Evolutionary conservation across 2,888 invertebrate genomes (phyloP).

Genomic region (Onchidella celtica): DNA sequence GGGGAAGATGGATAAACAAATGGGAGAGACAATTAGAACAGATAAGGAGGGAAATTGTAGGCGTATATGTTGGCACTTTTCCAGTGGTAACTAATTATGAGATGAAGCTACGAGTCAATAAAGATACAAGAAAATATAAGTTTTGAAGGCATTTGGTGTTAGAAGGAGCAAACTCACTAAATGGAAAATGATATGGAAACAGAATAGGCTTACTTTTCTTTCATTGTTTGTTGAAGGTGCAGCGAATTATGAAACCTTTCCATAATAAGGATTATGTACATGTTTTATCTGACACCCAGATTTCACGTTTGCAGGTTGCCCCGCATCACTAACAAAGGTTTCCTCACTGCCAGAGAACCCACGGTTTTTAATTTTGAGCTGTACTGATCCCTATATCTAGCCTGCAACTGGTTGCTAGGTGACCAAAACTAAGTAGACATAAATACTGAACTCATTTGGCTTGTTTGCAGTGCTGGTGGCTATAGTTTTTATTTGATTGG

Average conservation of each 20-base stretch:
- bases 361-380: conserved; percentile 13
- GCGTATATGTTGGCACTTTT: background rate
- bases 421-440: background rate
- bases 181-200: too few species aligned
- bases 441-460: too few species aligned
- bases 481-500: background rate
- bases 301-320: conserved; percentile 7
- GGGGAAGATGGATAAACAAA: too few species aligned
- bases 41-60: too few species aligned
- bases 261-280: background rate
- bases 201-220: too few species aligned
- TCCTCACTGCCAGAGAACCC: background rate
- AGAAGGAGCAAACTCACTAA: too few species aligned
- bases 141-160: too few species aligned
- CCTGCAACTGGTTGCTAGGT: background rate
- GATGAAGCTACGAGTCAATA: too few species aligned
- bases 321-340: background rate
- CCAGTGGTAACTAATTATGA: too few species aligned
- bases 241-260: background rate
- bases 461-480: background rate
- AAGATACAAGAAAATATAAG: too few species aligned
- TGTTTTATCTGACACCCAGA: background rate
- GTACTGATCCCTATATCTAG: background rate
- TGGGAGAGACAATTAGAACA: too few species aligned
- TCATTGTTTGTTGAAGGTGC: background rate